Conservation (phyloP, 2,113 vertebrate genomes). For the Dolichallabes microphthalmus region DNA sequence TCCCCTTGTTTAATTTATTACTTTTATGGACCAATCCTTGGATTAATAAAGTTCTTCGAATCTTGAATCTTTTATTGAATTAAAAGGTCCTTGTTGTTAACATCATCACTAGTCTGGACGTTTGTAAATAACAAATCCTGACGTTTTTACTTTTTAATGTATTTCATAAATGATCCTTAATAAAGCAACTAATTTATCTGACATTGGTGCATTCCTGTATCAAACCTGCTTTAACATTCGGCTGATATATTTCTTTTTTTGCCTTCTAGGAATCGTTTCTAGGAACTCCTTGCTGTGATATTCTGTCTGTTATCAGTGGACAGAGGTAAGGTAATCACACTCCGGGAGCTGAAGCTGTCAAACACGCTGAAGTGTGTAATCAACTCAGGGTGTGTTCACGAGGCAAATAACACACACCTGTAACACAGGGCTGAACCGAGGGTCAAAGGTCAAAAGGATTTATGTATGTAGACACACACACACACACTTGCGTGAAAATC, state of each 20-base stretch:
- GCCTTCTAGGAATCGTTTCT: no score
- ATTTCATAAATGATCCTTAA: neutral
- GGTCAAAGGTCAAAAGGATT: neutral
- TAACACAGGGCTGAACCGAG: neutral
- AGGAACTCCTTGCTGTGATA: conserved; percentile 20
- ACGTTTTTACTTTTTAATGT: neutral
- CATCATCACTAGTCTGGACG: neutral
- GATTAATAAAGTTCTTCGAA: no score
- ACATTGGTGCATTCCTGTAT: neutral
- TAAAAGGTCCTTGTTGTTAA: no score
- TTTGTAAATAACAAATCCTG: neutral
- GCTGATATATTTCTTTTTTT: neutral
- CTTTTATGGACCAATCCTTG: no score
- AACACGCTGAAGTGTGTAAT: conserved; percentile 61
- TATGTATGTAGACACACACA: neutral
- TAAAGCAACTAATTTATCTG: neutral
- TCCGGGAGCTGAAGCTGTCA: conserved; percentile 72
- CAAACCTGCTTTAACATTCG: neutral
- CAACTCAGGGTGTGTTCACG: conserved; percentile 68
- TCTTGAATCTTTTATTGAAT: no score
- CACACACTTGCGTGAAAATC: neutral
- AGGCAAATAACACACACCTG: conserved; percentile 73
- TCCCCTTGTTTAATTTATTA: no score
- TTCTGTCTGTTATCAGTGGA: conserved; percentile 68
- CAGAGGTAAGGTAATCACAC: conserved; percentile 76